These are phyloP conservation scores for Pogonognathellus flavescens DNA, from an alignment of 1,140 invertebrate genomes.

Conservation along the genomic window DNA sequence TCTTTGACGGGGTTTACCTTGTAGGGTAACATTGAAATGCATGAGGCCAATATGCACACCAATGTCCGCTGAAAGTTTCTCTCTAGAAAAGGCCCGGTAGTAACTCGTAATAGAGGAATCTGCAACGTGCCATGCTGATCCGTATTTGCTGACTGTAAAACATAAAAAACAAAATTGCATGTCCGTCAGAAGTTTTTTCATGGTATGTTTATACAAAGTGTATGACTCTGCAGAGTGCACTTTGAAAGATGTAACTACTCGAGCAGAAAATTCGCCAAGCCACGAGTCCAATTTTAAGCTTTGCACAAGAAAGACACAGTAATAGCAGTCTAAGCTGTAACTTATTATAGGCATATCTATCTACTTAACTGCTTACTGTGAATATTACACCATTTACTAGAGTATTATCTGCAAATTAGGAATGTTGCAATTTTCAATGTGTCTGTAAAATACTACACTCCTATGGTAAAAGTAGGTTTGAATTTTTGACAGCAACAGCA, in stretches of 20 bases:
- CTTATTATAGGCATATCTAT: not conserved
- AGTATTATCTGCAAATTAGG: no score
- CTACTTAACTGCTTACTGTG: not conserved
- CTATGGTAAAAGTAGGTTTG: no score
- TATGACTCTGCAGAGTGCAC: not conserved
- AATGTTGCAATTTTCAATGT: no score
- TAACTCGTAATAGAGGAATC: constrained; percentile 85
- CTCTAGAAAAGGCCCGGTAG: constrained; percentile 92
- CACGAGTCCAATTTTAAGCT: constrained; percentile 7
- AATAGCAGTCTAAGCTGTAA: not conserved
- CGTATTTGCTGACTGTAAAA: constrained; percentile 87
- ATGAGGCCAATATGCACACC: constrained; percentile 93
- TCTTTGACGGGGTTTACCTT: constrained; percentile 77
- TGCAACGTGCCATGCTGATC: constrained; percentile 94
- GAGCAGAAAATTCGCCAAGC: not conserved
- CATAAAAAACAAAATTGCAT: constrained; percentile 54
- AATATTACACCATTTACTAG: no score
- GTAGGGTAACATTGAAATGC: constrained; percentile 95
- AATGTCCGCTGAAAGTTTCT: constrained; percentile 88
- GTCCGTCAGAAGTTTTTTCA: constrained; percentile 28
- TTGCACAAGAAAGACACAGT: no score
- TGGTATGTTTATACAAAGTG: not conserved
- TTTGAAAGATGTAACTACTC: not conserved
- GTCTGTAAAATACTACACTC: no score
- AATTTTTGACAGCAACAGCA: no score